Evolutionary conservation across 2,797 vertebrate species (phyloP).

Genomic region (Lutjanus argentimaculatus): DNA sequence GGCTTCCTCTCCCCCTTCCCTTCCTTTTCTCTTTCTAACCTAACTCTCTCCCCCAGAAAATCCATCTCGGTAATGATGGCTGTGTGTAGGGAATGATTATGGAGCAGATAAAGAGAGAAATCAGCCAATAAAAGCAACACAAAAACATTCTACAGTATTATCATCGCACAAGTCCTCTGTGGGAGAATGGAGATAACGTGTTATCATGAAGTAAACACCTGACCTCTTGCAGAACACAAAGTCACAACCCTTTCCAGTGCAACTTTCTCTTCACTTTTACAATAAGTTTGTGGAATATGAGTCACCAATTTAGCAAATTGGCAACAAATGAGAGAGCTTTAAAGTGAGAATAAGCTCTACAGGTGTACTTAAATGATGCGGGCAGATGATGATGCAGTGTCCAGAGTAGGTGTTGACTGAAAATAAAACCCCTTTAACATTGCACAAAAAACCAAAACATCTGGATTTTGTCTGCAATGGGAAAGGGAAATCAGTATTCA

Average conservation of each 20-base stretch:
- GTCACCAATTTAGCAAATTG: background rate
- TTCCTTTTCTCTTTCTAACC: constrained; percentile 23
- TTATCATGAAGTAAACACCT: constrained; percentile 60
- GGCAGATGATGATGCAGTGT: constrained; percentile 15
- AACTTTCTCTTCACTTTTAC: constrained; percentile 33
- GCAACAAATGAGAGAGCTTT: background rate
- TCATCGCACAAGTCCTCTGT: constrained; percentile 46
- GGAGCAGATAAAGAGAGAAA: constrained; percentile 64
- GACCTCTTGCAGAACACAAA: constrained; percentile 42
- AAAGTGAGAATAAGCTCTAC: background rate
- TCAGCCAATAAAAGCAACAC: constrained; percentile 55
- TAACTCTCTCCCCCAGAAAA: constrained; percentile 56
- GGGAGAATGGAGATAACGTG: constrained; percentile 47
- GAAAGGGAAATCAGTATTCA: too few relatives aligned
- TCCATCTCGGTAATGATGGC: constrained; percentile 74
- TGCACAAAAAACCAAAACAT: too few relatives aligned
- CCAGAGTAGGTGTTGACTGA: background rate
- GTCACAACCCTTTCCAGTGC: constrained; percentile 21
- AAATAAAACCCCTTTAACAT: background rate
- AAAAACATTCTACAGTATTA: constrained; percentile 56
- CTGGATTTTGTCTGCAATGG: too few relatives aligned
- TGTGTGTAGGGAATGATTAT: constrained; percentile 67
- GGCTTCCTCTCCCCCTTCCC: constrained; percentile 37
- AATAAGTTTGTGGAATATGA: background rate
- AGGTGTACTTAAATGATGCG: constrained; percentile 1